phyloP scores from a whole-genome alignment of 2,113 vertebrate genomes.

The Lampris megalopsis region DNA sequence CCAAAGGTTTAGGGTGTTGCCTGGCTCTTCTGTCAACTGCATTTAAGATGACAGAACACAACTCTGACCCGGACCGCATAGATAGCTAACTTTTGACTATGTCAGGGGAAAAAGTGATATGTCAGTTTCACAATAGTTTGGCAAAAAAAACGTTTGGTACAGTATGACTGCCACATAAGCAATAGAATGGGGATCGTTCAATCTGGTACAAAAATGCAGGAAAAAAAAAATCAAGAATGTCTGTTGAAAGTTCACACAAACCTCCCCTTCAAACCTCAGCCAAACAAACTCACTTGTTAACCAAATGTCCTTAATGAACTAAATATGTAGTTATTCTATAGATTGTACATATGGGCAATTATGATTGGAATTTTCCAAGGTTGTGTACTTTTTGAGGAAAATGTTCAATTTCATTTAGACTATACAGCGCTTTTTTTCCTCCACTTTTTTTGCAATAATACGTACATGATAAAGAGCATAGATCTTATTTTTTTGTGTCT shows the following conservation, averaged over 20 bases:
- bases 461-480: too few relatives aligned
- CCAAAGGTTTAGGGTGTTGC: slow-evolving; percentile 82
- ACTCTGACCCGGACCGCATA: slow-evolving; percentile 71
- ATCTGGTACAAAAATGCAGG: slow-evolving; percentile 22
- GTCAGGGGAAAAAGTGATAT: slow-evolving; percentile 74
- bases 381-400: background rate
- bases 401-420: background rate
- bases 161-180: slow-evolving; percentile 60
- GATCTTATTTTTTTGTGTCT: too few relatives aligned
- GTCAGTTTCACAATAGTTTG: slow-evolving; percentile 61
- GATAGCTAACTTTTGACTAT: slow-evolving; percentile 73
- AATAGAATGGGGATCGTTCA: slow-evolving; percentile 38
- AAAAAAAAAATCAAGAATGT: background rate
- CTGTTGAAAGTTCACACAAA: slow-evolving; percentile 9
- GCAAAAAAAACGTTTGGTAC: slow-evolving; percentile 10
- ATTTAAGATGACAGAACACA: slow-evolving; percentile 81
- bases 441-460: too few relatives aligned
- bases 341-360: background rate
- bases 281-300: background rate
- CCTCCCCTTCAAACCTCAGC: background rate
- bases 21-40: slow-evolving; percentile 79
- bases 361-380: background rate
- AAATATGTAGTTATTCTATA: background rate
- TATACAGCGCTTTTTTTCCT: background rate
- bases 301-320: background rate